A percentile compares a stretch with the other conserved stretches of the same genome.
These are phyloP conservation scores for Bellardia pandia DNA, from an alignment of 2,888 invertebrate species.

Conservation along the genomic window DNA sequence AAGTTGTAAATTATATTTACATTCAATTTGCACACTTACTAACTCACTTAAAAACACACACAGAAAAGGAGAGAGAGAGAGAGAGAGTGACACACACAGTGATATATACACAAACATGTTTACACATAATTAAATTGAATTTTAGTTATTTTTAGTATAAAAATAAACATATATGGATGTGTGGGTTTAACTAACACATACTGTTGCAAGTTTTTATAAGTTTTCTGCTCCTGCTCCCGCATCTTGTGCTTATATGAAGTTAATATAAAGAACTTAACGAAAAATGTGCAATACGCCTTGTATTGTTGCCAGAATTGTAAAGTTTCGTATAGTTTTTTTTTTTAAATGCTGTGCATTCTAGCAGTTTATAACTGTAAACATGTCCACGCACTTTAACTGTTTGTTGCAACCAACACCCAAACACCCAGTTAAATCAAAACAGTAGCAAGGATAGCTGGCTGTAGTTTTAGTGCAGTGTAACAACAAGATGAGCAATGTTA, in stretches of 20 bases:
- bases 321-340: slow-evolving; percentile 25
- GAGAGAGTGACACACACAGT: background rate
- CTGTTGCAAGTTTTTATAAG: background rate
- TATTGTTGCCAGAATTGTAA: slow-evolving; percentile 21
- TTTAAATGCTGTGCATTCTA: slow-evolving; percentile 18
- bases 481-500: background rate
- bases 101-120: slow-evolving; percentile 17
- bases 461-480: background rate
- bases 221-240: background rate
- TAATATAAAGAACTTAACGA: background rate
- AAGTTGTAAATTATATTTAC: slow-evolving; percentile 63
- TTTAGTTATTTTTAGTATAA: slow-evolving; percentile 45
- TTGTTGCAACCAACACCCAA: background rate
- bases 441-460: background rate
- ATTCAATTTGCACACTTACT: slow-evolving; percentile 60
- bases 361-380: slow-evolving; percentile 37
- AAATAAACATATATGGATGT: background rate
- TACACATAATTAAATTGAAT: slow-evolving; percentile 63
- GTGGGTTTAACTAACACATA: slow-evolving; percentile 5
- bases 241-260: background rate
- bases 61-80: too few relatives aligned
- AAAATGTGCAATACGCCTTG: slow-evolving; percentile 4
- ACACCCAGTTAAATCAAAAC: background rate
- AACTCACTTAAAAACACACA: background rate
- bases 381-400: slow-evolving; percentile 47